Percentiles rank a stretch among this genome's conserved stretches.
Evolutionary conservation across 2,113 vertebrate genomes (phyloP).

Genomic region (Rhineura floridana): DNA sequence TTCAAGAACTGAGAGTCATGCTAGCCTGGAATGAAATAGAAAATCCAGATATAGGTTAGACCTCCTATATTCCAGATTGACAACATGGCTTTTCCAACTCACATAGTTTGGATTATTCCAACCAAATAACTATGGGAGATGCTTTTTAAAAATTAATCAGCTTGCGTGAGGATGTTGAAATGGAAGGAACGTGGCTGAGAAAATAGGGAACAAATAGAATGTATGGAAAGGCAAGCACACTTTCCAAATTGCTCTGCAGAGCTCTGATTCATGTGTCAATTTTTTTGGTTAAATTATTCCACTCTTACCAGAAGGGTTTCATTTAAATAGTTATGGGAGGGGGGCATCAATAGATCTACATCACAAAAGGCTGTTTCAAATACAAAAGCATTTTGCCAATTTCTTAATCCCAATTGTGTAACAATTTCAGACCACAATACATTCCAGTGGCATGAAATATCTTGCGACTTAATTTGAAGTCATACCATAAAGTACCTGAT

Average conservation of each 20-base stretch:
- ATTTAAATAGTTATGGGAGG: conserved; percentile 40
- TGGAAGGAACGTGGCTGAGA: conserved; percentile 9
- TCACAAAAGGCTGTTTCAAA: conserved; percentile 50
- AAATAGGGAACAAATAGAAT: conserved; percentile 1
- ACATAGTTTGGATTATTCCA: conserved; percentile 44
- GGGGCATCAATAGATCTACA: conserved; percentile 22
- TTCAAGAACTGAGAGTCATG: neutral
- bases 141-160: neutral
- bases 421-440: conserved; percentile 48
- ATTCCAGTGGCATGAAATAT: conserved; percentile 65
- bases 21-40: neutral
- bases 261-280: conserved; percentile 24
- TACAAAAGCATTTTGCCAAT: conserved; percentile 57
- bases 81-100: conserved; percentile 30
- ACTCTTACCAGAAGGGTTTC: conserved; percentile 39
- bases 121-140: conserved; percentile 14
- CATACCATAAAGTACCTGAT: neutral
- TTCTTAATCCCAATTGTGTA: conserved; percentile 59
- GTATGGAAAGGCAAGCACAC: neutral
- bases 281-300: conserved; percentile 41
- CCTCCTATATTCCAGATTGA: conserved; percentile 11
- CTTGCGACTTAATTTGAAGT: conserved; percentile 34
- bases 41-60: conserved; percentile 3
- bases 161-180: conserved; percentile 13
- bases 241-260: conserved; percentile 20